These are phyloP conservation scores for Drosophila nr. fundita DNA, from an alignment of 2,888 invertebrate genomes.

Conservation along the genomic window DNA sequence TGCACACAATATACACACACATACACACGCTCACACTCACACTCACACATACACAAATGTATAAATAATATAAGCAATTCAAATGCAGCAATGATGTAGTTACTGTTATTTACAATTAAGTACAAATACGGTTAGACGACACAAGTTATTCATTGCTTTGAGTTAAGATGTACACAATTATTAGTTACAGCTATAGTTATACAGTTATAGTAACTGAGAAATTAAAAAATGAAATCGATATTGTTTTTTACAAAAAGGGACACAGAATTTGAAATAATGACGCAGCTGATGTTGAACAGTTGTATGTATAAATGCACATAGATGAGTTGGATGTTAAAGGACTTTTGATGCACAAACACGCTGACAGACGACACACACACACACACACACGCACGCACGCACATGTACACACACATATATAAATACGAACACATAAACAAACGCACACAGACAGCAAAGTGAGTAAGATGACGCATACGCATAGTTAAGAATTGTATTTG, in stretches of 20 bases:
- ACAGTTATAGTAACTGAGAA: constrained; percentile 5
- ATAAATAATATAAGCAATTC: constrained; percentile 26
- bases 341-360: constrained; percentile 10
- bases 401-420: constrained; percentile 11
- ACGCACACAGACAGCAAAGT: constrained; percentile 58
- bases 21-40: background rate
- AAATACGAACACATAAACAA: constrained; percentile 35
- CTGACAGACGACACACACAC: constrained; percentile 8
- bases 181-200: constrained; percentile 10
- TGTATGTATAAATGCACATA: constrained; percentile 13
- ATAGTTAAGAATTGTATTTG: constrained; percentile 41
- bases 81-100: constrained; percentile 34
- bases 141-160: constrained; percentile 26
- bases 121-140: constrained; percentile 27
- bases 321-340: constrained; percentile 11
- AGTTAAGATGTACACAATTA: constrained; percentile 19
- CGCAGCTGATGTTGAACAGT: constrained; percentile 2
- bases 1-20: background rate
- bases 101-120: constrained; percentile 36
- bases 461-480: constrained; percentile 57
- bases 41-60: background rate
- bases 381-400: background rate
- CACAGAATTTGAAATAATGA: constrained; percentile 10
- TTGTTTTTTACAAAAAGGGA: background rate
- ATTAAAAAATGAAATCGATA: constrained; percentile 6